Base-by-base conservation (phyloP, 2,113 vertebrate species). In the Rafetus swinhoei region DNA sequence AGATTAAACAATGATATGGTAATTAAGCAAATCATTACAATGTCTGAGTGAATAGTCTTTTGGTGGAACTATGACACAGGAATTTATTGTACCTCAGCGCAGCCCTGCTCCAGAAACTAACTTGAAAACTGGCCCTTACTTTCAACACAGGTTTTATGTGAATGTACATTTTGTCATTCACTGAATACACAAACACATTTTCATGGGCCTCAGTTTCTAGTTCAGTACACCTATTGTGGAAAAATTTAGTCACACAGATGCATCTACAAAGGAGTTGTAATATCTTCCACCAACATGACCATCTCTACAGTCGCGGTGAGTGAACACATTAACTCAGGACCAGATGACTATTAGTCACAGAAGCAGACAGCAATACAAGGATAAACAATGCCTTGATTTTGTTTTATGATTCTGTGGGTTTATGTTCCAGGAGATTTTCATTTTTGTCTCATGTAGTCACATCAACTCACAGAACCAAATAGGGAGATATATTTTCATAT, bases 401-500 rank as follows among this genome's bases (percentile, higher is more conserved):
- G 84, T 79, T 92, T 94, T 89, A 84, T 32, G 82, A 91, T 81
- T 77, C 76, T 90, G 82, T 65, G 77, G 45, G 55, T 93, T 91
- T 95, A 62, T 45, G n/a, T 85, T 87, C 81, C 74, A 84, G 7
- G 5, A 86, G 84, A 55, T 87, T 93, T 90, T 50, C 79, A 90
- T 88, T 94, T 93, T 92, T 94, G 32, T 88, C 87, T 95, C 15
- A 53, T 53, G 62, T 22, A 87, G 77, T 92, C 91, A 90, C 55
- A 89, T 79, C 39, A 88, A 4, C 54, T 88, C 52, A n/a, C 83
- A 24, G 88, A 80, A 92, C 91, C 94, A 95, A 94, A 95, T 12
- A 92, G 86, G 92, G 96, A 86, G 21, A 57, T 76, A 19, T 39
- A 76, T 7, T 95, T 95, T 77, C 45, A 86, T 8, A 53, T 3